Base-by-base conservation (phyloP, 2,113 vertebrate species). In the Embiotoca jacksoni region DNA sequence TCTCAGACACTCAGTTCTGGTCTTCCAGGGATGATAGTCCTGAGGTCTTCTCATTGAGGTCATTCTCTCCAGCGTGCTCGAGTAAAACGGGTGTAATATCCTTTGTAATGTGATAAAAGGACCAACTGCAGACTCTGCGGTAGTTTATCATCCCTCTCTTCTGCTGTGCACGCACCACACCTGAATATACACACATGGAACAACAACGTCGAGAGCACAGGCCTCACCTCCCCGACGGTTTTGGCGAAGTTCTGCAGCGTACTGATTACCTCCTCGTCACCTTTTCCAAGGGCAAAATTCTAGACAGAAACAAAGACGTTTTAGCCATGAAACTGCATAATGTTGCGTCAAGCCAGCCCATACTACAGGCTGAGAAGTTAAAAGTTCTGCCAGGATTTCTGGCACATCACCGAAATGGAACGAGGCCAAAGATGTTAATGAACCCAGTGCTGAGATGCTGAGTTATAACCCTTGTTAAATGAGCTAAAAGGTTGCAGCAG, bases 271-370 rank as follows among this genome's bases (percentile, higher is more conserved):
- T 99, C 98, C 94, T 99, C 98, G 76, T 99, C 98, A 35, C 97
- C 98, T 96, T 97, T 99, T 58, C 97, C 97, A 50, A 99, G 94
- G 59, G 98, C 96, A 94, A 99, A 99, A 92, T 99, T 97, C 98
- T 99, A 91, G 72, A 92, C 72, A 88, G 8, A 30, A 62, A 39
- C 91, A 83, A 30, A 39, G 89, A 23, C 50, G 30, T 56, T 80
- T 63, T 37, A 72, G 71, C 15, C 16, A 57, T 30, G 14, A 75
- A 72, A 55, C 49, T 61, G 36, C 56, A 56, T 41, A 66, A 73
- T 61, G 50, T 55, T n/a, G 15, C 56, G 79, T 47, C 56, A 13
- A 61, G 31, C 9, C 15, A 53, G 30, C n/a, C 9, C 14, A 30
- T 1, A 65, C 23, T 8, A 15, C 6, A 7, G 6, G 57, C 67